Base-by-base conservation (phyloP, 2,113 vertebrate species). In the Centropus unirufus region DNA sequence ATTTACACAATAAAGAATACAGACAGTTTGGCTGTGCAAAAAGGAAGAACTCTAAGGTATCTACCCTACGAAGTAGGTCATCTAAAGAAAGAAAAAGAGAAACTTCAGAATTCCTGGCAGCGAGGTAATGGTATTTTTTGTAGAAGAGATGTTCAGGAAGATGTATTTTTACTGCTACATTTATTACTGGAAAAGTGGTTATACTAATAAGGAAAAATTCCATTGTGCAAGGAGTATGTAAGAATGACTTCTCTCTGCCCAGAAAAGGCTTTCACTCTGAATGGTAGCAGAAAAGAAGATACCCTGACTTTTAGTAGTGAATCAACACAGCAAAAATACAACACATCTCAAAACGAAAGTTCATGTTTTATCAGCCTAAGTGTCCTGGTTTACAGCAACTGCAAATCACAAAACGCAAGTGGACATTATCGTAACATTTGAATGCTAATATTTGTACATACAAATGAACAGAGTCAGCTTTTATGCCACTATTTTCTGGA, bases 91-190 rank as follows among this genome's bases (percentile, higher is more conserved):
- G 47, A 54, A 55, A 36, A 70, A 51, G 23, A 62, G 2, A 6
- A 75, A 75, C 14, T 70, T 88, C 12, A n/a, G 67, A 6, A 15
- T 8, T 63, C 19, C 44, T 75, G 30, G 36, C 18, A 85, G 40
- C 7, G 9, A 90, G n/a, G 81, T 83, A 91, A 94, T 62, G 36
- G 58, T 10, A 76, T 39, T 57, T 82, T 87, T 72, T 32, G 47
- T 12, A 75, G 67, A 36, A 84, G 29, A 11, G 34, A 61, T 75
- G 16, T 79, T 93, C 47, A 66, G 70, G 49, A 42, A 87, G 58
- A 87, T 66, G 36, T 85, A 72, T 69, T 96, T 94, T 95, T 73
- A 73, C 55, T 39, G 88, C 17, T 88, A 24, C 6, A 39, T 81
- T 90, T 83, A 78, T 91, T 82, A 85, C 42, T 24, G 76, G 20